A percentile compares a stretch with the other conserved stretches of the same genome.
Conservation (phyloP, 2,797 vertebrate species). For the Scomberomorus guttatus region DNA sequence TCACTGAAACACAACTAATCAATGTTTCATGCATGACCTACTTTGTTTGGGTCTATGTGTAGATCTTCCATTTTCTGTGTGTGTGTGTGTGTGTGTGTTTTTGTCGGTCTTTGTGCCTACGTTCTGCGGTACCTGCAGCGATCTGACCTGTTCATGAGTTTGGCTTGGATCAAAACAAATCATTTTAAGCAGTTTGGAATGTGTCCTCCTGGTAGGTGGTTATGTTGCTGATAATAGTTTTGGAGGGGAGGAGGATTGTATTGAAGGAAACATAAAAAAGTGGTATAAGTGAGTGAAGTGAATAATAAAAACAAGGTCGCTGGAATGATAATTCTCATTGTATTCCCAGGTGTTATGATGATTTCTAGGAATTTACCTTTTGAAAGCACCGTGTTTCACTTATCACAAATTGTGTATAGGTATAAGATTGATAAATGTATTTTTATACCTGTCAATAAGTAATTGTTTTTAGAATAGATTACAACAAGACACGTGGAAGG, state of each 20-base stretch:
- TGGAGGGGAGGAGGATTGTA: neutral
- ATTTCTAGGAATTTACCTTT: neutral
- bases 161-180: slow-evolving; percentile 58
- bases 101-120: slow-evolving; percentile 39
- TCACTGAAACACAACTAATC: neutral
- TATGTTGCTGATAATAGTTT: slow-evolving; percentile 21
- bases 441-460: neutral
- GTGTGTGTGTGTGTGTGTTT: slow-evolving; percentile 1
- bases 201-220: slow-evolving; percentile 29
- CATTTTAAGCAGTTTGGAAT: slow-evolving; percentile 59
- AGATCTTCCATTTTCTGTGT: neutral
- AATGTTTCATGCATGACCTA: neutral
- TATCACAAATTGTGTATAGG: neutral
- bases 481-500: neutral
- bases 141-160: slow-evolving; percentile 57
- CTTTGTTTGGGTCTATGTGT: slow-evolving; percentile 26
- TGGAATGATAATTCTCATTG: neutral
- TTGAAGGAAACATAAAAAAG: slow-evolving; percentile 2
- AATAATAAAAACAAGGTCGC: neutral
- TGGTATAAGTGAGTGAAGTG: neutral
- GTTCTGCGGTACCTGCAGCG: slow-evolving; percentile 41
- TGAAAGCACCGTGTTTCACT: neutral
- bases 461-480: neutral
- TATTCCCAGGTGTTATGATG: neutral
- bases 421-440: neutral